Evolutionary conservation across 2,113 vertebrate species (phyloP).

Genomic region (Tyrannus savana): DNA sequence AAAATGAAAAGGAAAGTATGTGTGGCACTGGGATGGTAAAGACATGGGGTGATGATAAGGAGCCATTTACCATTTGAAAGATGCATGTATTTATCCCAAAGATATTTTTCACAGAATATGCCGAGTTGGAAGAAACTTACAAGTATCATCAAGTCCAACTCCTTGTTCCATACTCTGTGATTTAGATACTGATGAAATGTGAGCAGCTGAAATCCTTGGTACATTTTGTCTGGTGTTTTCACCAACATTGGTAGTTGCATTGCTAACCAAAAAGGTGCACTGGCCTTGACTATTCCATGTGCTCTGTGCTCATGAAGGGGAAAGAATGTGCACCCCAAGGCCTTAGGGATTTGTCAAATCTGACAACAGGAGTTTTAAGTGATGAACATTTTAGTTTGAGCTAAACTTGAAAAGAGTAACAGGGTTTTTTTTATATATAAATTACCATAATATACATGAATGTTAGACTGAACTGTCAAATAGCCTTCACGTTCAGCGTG

Average conservation of each 20-base stretch:
- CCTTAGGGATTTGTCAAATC: not conserved
- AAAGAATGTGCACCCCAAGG: not conserved
- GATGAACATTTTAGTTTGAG: not conserved
- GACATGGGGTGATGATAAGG: not conserved
- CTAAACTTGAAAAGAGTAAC: not conserved
- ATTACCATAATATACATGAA: not conserved
- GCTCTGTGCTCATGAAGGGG: not conserved
- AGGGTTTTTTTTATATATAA: not conserved
- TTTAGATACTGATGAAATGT: not conserved
- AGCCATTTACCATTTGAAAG: not conserved
- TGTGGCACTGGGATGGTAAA: not conserved
- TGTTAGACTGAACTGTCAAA: not conserved
- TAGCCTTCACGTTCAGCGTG: not conserved
- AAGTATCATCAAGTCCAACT: not conserved
- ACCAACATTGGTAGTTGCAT: not conserved
- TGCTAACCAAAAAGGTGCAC: not conserved
- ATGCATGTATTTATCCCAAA: accelerated
- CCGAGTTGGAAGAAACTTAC: not conserved
- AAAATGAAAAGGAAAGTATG: not conserved
- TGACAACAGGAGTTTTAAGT: not conserved
- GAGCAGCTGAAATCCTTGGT: not conserved
- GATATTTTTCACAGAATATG: not conserved
- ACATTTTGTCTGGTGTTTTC: not conserved
- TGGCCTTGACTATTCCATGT: no score
- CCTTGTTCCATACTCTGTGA: not conserved